Conservation (phyloP, 2,113 vertebrate species). For the Lepus americanus region DNA sequence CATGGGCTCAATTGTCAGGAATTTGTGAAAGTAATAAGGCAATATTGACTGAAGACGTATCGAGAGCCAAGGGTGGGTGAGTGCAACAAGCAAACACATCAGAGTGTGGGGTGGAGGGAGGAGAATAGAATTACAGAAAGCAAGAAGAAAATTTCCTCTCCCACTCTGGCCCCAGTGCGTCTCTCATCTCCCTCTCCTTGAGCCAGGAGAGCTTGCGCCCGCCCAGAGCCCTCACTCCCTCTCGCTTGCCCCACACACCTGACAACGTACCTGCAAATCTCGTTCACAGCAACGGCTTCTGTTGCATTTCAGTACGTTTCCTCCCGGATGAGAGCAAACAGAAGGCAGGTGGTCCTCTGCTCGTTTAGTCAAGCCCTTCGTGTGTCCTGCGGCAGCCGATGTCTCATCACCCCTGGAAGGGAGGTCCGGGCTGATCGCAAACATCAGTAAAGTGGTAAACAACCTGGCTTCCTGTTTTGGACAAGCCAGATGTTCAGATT, state of each 20-base stretch:
- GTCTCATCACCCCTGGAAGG: neutral
- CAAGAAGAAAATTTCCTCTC: neutral
- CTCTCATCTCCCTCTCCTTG: neutral
- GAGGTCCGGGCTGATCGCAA: constrained; percentile 21
- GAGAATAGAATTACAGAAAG: neutral
- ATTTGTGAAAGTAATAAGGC: neutral
- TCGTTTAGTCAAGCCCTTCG: neutral
- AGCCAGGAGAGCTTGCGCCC: neutral
- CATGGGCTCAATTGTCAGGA: neutral
- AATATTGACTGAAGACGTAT: neutral
- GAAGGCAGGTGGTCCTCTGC: constrained; percentile 3
- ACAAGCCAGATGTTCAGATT: constrained; percentile 24
- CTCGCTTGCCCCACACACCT: neutral
- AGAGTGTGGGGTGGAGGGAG: neutral
- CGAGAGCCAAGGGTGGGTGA: neutral
- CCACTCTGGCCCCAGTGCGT: neutral
- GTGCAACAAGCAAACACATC: neutral
- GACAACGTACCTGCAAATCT: neutral
- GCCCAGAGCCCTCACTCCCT: neutral
- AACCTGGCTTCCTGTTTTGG: constrained; percentile 73
- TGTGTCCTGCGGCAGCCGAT: neutral
- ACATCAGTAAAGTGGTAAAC: constrained; percentile 25
- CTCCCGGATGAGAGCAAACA: neutral
- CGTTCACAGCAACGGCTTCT: neutral
- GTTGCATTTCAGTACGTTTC: neutral